These are phyloP conservation scores for Drosophila gunungcola DNA, from an alignment of 1,140 invertebrate species.

Conservation along the genomic window DNA sequence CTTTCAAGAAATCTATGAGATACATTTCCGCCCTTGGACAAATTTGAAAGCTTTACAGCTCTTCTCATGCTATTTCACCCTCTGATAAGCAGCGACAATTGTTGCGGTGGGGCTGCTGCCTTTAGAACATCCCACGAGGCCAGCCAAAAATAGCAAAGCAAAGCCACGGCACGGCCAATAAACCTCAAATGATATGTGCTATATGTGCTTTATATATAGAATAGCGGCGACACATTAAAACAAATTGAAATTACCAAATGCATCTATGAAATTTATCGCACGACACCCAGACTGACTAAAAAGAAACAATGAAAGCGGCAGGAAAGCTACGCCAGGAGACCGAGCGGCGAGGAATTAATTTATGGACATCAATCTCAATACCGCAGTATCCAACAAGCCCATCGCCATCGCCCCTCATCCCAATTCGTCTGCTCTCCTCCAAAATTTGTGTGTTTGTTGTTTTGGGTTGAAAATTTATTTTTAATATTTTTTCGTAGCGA, in stretches of 20 bases:
- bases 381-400: constrained; percentile 28
- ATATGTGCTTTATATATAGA: constrained; percentile 49
- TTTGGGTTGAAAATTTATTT: constrained; percentile 73
- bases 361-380: constrained; percentile 77
- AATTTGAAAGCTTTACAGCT: constrained; percentile 59
- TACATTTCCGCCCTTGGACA: constrained; percentile 52
- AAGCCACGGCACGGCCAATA: constrained; percentile 52
- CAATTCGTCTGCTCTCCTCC: constrained; percentile 1
- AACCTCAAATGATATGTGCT: constrained; percentile 72
- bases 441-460: constrained; percentile 62
- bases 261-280: constrained; percentile 76
- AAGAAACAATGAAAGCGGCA: constrained; percentile 14
- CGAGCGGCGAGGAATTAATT: constrained; percentile 61
- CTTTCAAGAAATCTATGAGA: constrained; percentile 5
- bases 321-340: not conserved
- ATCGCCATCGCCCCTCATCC: constrained; percentile 17
- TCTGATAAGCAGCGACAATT: constrained; percentile 65
- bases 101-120: constrained; percentile 16
- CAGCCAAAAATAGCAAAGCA: constrained; percentile 58
- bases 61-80: not conserved
- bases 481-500: constrained; percentile 71
- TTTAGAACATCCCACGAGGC: constrained; percentile 55
- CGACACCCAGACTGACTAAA: constrained; percentile 35
- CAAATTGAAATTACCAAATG: constrained; percentile 82
- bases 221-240: constrained; percentile 63